These are phyloP conservation scores for Bruchidius siliquastri DNA, from an alignment of 2,888 invertebrate species.

Conservation along the genomic window DNA sequence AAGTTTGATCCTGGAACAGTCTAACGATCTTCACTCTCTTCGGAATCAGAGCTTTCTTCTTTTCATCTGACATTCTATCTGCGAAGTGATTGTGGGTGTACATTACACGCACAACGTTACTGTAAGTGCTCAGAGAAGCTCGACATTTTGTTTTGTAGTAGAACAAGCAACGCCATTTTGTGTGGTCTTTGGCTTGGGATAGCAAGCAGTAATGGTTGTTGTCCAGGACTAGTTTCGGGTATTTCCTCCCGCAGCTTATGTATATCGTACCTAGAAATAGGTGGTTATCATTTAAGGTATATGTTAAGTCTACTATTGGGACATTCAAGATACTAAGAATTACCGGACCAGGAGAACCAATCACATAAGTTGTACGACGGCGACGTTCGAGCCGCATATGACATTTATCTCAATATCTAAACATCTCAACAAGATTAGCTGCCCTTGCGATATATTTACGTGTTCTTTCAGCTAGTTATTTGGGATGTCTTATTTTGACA, in stretches of 20 bases:
- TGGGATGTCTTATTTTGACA: too few species aligned
- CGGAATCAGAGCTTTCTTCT: constrained; percentile 5
- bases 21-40: constrained; percentile 16
- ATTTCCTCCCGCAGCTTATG: constrained; percentile 18
- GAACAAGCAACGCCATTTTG: constrained; percentile 33
- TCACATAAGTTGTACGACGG: too few species aligned
- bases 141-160: constrained; percentile 33
- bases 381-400: too few species aligned
- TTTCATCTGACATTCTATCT: neutral
- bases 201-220: constrained; percentile 26
- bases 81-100: constrained; percentile 27
- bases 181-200: constrained; percentile 24
- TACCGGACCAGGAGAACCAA: too few species aligned
- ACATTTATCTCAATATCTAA: too few species aligned
- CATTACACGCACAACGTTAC: constrained; percentile 24
- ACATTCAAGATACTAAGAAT: too few species aligned
- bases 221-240: constrained; percentile 26
- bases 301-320: too few species aligned
- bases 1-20: neutral
- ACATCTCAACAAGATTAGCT: too few species aligned
- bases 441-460: too few species aligned
- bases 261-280: constrained; percentile 13
- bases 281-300: neutral
- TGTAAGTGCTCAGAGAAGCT: constrained; percentile 24
- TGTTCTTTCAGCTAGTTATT: too few species aligned